Percentiles rank a stretch among this genome's conserved stretches.
Conservation (phyloP, 2,888 invertebrate genomes). For the Carcina quercana region DNA sequence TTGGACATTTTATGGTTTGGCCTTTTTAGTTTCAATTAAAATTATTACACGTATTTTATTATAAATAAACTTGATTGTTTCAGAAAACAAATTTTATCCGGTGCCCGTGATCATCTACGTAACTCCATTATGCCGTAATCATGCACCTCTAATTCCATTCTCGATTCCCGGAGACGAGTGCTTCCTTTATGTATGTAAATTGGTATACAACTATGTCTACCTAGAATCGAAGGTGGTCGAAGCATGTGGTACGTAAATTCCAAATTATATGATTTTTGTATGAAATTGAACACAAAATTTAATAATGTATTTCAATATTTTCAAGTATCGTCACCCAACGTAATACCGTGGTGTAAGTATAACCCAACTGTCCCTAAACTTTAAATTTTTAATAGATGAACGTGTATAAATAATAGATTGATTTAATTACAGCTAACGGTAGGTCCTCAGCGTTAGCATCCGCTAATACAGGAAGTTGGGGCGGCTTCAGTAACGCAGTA, state of each 20-base stretch:
- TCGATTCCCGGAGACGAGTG: constrained; percentile 32
- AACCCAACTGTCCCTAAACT: no score
- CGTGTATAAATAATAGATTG: no score
- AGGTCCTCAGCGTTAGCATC: not conserved
- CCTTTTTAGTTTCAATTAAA: not conserved
- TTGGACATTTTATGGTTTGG: not conserved
- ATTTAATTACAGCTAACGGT: no score
- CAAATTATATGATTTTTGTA: no score
- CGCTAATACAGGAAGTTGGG: constrained; percentile 3
- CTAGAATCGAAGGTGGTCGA: constrained; percentile 26
- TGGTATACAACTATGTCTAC: constrained; percentile 54
- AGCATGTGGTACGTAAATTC: constrained; percentile 24
- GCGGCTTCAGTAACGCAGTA: not conserved
- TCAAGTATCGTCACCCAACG: no score
- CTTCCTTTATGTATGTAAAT: constrained; percentile 37
- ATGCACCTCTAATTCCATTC: constrained; percentile 34
- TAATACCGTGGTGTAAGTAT: no score
- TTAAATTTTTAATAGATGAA: no score
- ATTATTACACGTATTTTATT: not conserved
- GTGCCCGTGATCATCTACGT: constrained; percentile 47
- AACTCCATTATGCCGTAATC: constrained; percentile 39
- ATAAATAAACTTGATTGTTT: constrained; percentile 18
- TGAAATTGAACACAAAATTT: no score
- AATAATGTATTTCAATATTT: no score
- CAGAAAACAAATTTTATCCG: constrained; percentile 36